Percentiles rank a stretch among this genome's conserved stretches.
Evolutionary conservation across 2,113 vertebrate genomes (phyloP).

Genomic region (Nothoprocta pentlandii): DNA sequence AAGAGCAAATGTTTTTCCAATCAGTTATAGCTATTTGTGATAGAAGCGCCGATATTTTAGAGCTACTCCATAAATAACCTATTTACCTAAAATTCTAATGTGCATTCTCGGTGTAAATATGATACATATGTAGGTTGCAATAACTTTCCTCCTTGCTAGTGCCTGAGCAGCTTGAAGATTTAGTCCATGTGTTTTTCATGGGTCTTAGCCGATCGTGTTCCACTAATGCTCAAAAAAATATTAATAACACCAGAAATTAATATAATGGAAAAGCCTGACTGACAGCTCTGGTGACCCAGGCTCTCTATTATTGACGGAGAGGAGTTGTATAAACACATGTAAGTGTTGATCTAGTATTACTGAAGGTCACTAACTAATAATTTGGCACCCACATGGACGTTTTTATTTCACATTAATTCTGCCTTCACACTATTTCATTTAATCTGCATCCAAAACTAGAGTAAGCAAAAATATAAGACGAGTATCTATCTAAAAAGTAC

Average conservation of each 20-base stretch:
- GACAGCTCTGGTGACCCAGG: neutral
- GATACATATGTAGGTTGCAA: fast-evolving
- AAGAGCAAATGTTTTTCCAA: neutral
- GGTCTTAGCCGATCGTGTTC: neutral
- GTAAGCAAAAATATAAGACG: neutral
- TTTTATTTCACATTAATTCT: neutral
- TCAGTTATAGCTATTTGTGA: neutral
- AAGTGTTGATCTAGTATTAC: neutral
- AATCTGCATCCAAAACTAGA: neutral
- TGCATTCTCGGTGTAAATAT: neutral
- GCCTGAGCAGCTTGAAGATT: neutral
- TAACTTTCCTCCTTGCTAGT: neutral
- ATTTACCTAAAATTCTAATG: neutral
- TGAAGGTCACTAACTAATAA: neutral
- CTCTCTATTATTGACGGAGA: neutral
- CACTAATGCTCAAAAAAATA: neutral
- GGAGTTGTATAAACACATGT: neutral
- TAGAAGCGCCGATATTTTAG: neutral
- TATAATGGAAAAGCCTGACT: neutral
- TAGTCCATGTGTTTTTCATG: neutral
- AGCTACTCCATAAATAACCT: neutral
- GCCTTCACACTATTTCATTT: neutral
- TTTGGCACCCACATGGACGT: neutral
- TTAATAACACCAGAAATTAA: neutral
- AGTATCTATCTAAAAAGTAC: neutral